Evolutionary conservation across 2,888 invertebrate genomes (phyloP), one percentile per base, ranked within the genome.

Genomic region (Molorchus minor): DNA sequence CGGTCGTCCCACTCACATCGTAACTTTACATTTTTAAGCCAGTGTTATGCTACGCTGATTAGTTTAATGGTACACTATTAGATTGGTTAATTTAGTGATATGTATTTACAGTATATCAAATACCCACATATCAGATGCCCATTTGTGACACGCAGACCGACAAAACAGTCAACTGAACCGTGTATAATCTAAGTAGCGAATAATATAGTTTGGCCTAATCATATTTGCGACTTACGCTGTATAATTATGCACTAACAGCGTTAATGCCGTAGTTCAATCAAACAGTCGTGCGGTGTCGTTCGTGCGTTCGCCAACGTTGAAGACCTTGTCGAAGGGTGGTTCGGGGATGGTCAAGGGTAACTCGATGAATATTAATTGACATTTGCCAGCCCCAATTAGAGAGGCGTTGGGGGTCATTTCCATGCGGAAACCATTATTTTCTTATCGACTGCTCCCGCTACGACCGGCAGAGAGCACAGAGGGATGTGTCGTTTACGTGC

Each of bases 391-490:
- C 72, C 74, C 76, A 78, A 77, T 78, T 77, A 76, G 75, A 72
- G 70, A 71, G 70, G 73, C 72, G 76, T 76, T 72, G 72, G 67
- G 58, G 65, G 63, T 67, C 63, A 76, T 77, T 78, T 75, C 72
- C 76, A 76, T 76, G 72, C 70, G 72, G 76, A 78, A 76, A 74
- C 76, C 75, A 78, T 78, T 78, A 77, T 62, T 75, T n/a, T 73
- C 75, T 76, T 75, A 76, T 76, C 73, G 73, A 59, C 69, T 58
- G 62, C 62, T 66, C 69, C 58, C 63, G 65, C 66, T 56, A 61
- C 61, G 61, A 61, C 61, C 60, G 56, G 10, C 5, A 8, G 25
- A 25, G 33, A 30, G 15, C 40, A 16, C 38, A 16, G 40, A 41
- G 21, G 30, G 41, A 40, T 41, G 29, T 38, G 49, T 52, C 41